Conservation (phyloP, 2,113 vertebrate genomes). For the Synchiropus splendidus region DNA sequence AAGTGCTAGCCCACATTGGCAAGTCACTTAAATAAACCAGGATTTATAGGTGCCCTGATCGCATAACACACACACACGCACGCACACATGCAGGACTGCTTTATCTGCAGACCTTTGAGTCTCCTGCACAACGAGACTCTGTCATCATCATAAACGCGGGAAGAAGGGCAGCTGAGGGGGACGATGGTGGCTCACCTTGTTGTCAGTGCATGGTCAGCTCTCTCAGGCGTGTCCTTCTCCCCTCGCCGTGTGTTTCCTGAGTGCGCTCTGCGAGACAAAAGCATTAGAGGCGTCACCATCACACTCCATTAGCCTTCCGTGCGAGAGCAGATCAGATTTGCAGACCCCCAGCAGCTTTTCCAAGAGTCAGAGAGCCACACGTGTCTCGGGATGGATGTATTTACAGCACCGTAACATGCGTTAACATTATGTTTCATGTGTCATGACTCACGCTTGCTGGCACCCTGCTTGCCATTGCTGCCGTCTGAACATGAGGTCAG, state of each 20-base stretch:
- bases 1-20: no score
- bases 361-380: slow-evolving; percentile 6
- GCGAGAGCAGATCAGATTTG: slow-evolving; percentile 31
- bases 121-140: not conserved
- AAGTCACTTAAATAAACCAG: not conserved
- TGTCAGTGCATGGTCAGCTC: slow-evolving; percentile 50
- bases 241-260: slow-evolving; percentile 15
- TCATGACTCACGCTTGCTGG: no score
- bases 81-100: no score
- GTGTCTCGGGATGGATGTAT: slow-evolving; percentile 3
- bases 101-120: slow-evolving; percentile 20
- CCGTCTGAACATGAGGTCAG: no score
- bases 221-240: slow-evolving; percentile 32
- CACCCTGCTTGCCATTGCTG: no score
- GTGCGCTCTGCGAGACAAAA: slow-evolving; percentile 21
- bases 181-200: slow-evolving; percentile 28
- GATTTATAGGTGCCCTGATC: slow-evolving; percentile 6
- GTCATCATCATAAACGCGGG: no score
- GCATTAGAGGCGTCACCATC: slow-evolving; percentile 32
- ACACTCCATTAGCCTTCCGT: slow-evolving; percentile 36
- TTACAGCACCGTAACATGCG: no score
- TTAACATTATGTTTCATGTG: no score
- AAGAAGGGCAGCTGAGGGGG: no score
- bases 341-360: slow-evolving; percentile 14
- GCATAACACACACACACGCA: slow-evolving; percentile 8